Conservation (phyloP, 2,888 invertebrate species). For the Ischnus inquisitorius region DNA sequence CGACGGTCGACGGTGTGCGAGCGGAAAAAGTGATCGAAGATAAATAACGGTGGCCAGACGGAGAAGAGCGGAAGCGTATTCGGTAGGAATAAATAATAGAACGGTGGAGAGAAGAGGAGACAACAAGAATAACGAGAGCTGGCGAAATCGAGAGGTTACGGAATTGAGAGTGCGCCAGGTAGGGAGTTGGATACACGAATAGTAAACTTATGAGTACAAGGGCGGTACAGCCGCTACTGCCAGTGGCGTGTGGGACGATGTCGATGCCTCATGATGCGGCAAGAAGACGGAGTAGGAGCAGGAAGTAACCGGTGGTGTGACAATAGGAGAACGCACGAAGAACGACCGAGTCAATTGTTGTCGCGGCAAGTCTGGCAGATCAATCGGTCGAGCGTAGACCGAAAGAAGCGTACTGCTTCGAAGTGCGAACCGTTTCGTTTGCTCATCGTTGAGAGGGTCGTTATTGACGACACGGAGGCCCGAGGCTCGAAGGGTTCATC, state of each 20-base stretch:
- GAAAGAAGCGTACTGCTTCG: neutral
- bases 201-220: conserved; percentile 35
- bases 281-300: conserved; percentile 70
- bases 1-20: neutral
- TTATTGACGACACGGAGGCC: neutral
- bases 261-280: conserved; percentile 77
- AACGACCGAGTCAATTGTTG: conserved; percentile 9
- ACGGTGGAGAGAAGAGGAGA: neutral
- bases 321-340: conserved; percentile 10
- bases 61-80: neutral
- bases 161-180: neutral
- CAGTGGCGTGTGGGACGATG: conserved; percentile 68
- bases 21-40: conserved; percentile 4
- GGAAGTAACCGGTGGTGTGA: conserved; percentile 73
- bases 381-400: neutral
- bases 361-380: conserved; percentile 13
- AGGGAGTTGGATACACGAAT: neutral
- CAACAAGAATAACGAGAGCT: neutral
- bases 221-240: conserved; percentile 58
- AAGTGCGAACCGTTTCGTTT: conserved; percentile 13
- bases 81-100: neutral
- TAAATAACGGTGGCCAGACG: neutral
- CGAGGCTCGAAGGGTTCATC: neutral
- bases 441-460: neutral
- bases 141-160: neutral